phyloP scores from a whole-genome alignment of 2,113 vertebrate genomes.

The Miniopterus natalensis region DNA sequence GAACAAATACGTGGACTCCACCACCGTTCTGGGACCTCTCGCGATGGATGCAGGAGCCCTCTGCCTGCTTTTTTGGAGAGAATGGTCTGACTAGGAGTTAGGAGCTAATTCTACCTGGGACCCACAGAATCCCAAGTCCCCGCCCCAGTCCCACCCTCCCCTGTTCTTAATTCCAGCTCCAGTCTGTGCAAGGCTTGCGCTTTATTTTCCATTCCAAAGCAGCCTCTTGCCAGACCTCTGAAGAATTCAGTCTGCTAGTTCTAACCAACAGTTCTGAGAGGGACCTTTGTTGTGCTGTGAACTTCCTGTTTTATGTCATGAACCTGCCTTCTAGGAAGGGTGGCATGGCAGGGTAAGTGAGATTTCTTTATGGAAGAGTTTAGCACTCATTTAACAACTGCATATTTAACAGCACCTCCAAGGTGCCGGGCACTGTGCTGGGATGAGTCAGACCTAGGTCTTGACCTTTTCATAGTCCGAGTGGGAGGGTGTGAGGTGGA shows the following conservation, averaged over 20 bases:
- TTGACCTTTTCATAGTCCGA: neutral
- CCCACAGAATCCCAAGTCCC: neutral
- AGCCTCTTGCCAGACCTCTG: conserved; percentile 8
- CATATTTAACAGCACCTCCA: neutral
- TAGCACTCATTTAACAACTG: neutral
- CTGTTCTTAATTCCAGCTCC: neutral
- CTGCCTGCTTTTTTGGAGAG: neutral
- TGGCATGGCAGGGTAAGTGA: neutral
- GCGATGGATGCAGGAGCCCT: rapidly evolving
- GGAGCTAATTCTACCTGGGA: neutral
- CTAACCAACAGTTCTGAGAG: neutral
- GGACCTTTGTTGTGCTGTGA: neutral
- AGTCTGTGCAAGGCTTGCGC: neutral
- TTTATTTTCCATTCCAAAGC: neutral
- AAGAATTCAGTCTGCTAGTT: conserved; percentile 40
- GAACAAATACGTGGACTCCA: neutral
- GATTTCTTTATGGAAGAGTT: conserved; percentile 40
- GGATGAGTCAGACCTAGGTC: neutral
- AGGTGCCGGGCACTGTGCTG: neutral
- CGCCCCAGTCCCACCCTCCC: rapidly evolving
- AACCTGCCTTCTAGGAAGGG: conserved; percentile 52
- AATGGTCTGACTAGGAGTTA: neutral
- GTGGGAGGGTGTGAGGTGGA: too few relatives aligned
- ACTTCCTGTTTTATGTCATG: neutral
- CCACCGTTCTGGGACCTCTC: neutral